These are phyloP conservation scores for Martes martes DNA, from an alignment of 2,113 vertebrate species.

Conservation along the genomic window DNA sequence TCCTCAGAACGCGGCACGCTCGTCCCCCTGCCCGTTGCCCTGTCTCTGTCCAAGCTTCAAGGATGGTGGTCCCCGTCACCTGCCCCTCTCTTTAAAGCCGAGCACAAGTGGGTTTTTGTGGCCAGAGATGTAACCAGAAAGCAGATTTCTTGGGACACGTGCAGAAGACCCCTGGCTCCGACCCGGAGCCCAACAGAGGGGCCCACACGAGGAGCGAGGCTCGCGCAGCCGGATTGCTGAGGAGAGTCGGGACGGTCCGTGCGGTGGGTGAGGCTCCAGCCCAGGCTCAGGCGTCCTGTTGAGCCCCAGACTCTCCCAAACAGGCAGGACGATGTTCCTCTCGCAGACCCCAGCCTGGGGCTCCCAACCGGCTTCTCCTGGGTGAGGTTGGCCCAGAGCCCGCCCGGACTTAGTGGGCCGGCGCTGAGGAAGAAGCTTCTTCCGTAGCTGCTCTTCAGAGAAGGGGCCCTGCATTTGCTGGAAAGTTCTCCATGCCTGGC, in stretches of 20 bases:
- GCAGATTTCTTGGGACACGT: rapidly evolving
- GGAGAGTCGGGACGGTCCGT: rapidly evolving
- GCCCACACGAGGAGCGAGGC: rapidly evolving
- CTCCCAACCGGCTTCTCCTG: background rate
- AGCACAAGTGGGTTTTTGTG: background rate
- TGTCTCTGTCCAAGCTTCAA: background rate
- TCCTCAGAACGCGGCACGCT: rapidly evolving
- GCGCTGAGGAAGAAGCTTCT: background rate
- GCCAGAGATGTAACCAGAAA: background rate
- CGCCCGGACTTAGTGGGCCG: background rate
- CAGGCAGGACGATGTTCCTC: rapidly evolving
- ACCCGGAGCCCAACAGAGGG: rapidly evolving
- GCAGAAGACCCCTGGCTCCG: background rate
- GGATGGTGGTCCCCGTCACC: background rate
- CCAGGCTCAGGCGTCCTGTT: background rate
- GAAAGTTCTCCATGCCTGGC: background rate
- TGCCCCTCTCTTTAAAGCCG: background rate
- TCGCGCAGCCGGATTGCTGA: rapidly evolving
- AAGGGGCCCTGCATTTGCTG: background rate
- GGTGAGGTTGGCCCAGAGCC: background rate
- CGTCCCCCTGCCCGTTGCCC: rapidly evolving
- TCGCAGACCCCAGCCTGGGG: background rate
- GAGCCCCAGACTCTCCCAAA: background rate
- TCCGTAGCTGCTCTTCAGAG: background rate
- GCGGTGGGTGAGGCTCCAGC: background rate